Base-by-base conservation (phyloP, 2,113 vertebrate genomes). In the Rostratula benghalensis region DNA sequence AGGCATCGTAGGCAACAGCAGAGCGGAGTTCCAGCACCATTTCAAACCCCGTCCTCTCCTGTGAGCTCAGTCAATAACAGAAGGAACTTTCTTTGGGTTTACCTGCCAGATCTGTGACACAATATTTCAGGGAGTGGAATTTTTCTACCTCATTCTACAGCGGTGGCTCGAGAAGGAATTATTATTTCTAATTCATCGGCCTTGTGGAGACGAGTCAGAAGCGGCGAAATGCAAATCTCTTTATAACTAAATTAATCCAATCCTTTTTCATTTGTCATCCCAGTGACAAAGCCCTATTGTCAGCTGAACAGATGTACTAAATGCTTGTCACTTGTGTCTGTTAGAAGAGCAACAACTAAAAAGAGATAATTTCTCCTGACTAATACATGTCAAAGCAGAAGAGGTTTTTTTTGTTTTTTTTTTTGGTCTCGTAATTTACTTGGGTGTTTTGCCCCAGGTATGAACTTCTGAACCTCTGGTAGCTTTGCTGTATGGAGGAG, bases 141-240 rank as follows among this genome's bases (percentile, higher is more conserved):
- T 96, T 97, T 97, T 97, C 86, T 95, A 80, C 56, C 39, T 90
- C 76, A 85, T 94, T 96, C 88, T 85, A 91, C 78, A 91, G 17
- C 12, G 37, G 63, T 71, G 48, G n/a, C 51, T 97, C 97, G 80
- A 83, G 86, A 98, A 96, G 28, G 39, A 86, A 90, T 96, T 94
- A 95, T 92, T 96, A 91, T 96, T 97, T 97, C 74, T 80, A 96
- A 94, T 96, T 97, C 83, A 96, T 98, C 84, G 85, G 77, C 91
- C 92, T 96, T 77, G 45, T 89, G 82, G 67, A 95, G 95, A 87
- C 10, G 9, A 60, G 51, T 70, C 77, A 80, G 73, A 92, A 96
- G 73, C 17, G 89, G 48, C 69, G 93, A 97, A 97, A 97, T 78
- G 81, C 92, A 97, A 97, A 97, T 97, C 54, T 92, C 94, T 91